Base-by-base conservation (phyloP, 2,797 vertebrate genomes). In the Bufotes viridis region DNA sequence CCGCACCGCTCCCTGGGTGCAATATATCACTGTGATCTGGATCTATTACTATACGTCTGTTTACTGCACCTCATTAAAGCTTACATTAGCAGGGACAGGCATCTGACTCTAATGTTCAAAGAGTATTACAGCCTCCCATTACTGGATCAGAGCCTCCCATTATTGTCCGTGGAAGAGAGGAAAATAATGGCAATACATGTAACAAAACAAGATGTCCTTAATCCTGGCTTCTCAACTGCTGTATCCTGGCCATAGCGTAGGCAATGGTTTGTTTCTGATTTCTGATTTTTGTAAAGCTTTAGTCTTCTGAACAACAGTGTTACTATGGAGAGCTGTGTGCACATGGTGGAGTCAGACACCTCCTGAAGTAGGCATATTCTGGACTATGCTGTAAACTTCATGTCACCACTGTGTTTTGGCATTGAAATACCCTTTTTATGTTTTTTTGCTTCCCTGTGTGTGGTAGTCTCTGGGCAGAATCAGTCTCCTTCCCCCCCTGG, bases 11-110 rank as follows among this genome's bases (percentile, higher is more conserved):
- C 42, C n/a, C 49, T 22, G 70, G 74, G 70, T 70, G 63, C 51
- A 83, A 89, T 86, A 78, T 60, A 76, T 87, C 88, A 83, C 14
- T 69, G 80, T 78, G 61, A 63, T 87, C 63, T 18, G 24, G n/a
- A n/a, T 88, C 81, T 88, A 87, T 81, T 80, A 70, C 84, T 86
- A 18, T 79, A 69, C 49, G 63, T 79, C 76, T 7, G 60, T 69
- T 69, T 69, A 79, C 74, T 78, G 74, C 22, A 24, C 53, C 58
- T 85, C 84, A 85, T 85, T 85, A 85, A 53, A 15, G 70, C n/a
- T n/a, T 60, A 51, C 74, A 85, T 85, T 85, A 85, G 84, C 74
- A 67, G 42, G 61, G 42, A 61, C 22, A 17, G 57, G 49, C 55
- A 65, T 65, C 55, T 61, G 69, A 84, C 55, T 58, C n/a, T 13